Base-by-base conservation (phyloP, 2,113 vertebrate genomes). In the Thryonomys swinderianus region DNA sequence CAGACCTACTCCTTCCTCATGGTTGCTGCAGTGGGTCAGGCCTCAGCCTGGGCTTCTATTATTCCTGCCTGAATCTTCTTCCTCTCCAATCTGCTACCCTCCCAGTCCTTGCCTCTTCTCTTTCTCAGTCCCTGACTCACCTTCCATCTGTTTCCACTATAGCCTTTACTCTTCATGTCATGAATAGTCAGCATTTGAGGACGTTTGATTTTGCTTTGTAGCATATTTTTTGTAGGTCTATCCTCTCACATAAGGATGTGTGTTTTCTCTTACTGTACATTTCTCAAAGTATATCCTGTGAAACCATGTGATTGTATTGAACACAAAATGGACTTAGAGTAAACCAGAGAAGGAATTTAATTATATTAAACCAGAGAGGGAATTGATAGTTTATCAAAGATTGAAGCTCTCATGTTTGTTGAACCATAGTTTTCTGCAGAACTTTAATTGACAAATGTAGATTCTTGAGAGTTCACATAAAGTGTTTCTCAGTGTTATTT, bases 351-450 rank as follows among this genome's bases (percentile, higher is more conserved):
- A 67, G 86, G 66, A 73, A 74, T 48, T 74, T n/a, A 14, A 8
- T 21, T 90, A 27, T 42, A 71, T 23, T 69, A 37, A 48, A 48
- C 69, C 83, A 69, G 37, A 93, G 34, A 32, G 59, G 88, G 51
- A 76, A 78, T 59, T 78, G 59, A 27, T 90, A 42, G 37, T 59
- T 71, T 94, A 14, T 59, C 74, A 88, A 83, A 92, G 30, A 40
- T 67, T 89, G 57, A 89, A 94, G 83, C 5, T 18, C 34, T 32
- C 40, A 88, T 37, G 37, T 71, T 84, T 62, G 85, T 94, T 79
- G 91, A 74, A 57, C 27, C 73, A 20, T 42, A 82, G 62, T 8
- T 85, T 66, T 81, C 67, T 90, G 37, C 30, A 61, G 45, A 64
- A 27, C 73, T 94, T 88, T 74, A 71, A 61, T 76, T 76, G 53